Evolutionary conservation across 2,797 vertebrate species (phyloP), one percentile per base, ranked within the genome.

Genomic region (Hippocampus kuda): DNA sequence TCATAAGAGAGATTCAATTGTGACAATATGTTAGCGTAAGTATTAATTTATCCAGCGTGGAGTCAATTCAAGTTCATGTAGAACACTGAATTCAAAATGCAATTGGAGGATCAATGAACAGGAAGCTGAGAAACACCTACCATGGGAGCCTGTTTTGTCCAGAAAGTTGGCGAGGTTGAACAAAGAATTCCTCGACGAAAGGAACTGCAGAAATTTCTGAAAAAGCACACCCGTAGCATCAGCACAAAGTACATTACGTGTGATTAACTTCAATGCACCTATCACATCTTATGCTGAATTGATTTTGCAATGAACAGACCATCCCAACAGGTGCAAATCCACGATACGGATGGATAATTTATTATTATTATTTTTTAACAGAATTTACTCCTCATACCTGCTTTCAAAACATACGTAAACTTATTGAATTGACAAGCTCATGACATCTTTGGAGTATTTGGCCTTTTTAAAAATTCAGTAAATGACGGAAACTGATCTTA

Each of bases 161-260:
- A 99, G 92, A 91, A 99, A 99, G 90, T 99, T 99, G 89, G 94
- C 97, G 87, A 99, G 95, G 87, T 99, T 99, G 90, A 99, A 99
- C 75, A 99, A 85, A 13, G 95, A 96, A 89, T 98, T 99, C 89
- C 97, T 94, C 86, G 97, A 98, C 67, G 96, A 95, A 86, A 99
- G 89, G 86, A 96, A 98, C 81, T 99, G 97, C 88, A 99, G 89
- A 85, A 99, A 98, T 89, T 90, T 95, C 96, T 99, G 89, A 66
- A 83, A 77, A 70, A 77, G n/a, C 16, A 75, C 38, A 77, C 49
- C 73, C 0, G 65, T 49, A 70, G 42, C 3, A 27, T 16, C 30
- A 26, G 11, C 67, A 57, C 6, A 12, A 15, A 16, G n/a, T 59
- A 18, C 1, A 59, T 6, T 10, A 41, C 34, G 16, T 65, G 49